Conservation (phyloP, 2,113 vertebrate genomes). For the Parus major region DNA sequence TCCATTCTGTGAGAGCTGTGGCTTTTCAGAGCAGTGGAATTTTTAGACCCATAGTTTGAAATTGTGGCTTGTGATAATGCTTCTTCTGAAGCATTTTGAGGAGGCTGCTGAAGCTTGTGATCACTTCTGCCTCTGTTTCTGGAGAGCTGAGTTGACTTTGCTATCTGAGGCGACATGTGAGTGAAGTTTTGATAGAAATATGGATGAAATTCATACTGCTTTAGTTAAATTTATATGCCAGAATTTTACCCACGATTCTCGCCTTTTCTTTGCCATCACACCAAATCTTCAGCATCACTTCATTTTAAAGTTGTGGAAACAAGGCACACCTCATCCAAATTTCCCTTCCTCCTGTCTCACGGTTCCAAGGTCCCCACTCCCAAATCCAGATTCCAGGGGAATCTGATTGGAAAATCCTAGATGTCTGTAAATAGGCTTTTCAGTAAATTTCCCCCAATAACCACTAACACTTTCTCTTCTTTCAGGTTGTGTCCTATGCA, state of each 20-base stretch:
- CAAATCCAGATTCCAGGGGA: background rate
- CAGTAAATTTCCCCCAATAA: background rate
- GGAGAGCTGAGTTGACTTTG: background rate
- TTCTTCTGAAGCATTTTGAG: background rate
- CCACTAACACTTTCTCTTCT: background rate
- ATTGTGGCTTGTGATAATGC: background rate
- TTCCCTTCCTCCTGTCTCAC: background rate
- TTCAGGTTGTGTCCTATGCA: conserved; percentile 94
- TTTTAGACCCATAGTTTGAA: background rate
- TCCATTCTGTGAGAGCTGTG: background rate
- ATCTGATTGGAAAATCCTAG: background rate
- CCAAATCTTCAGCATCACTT: background rate
- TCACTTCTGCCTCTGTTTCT: background rate
- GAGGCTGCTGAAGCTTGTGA: background rate
- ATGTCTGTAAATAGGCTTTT: background rate
- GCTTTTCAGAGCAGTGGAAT: background rate
- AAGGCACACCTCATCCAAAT: background rate
- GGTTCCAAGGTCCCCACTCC: background rate
- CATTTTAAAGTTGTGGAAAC: background rate
- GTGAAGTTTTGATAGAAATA: background rate
- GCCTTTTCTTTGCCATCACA: background rate
- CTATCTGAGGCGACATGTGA: background rate
- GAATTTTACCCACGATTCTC: background rate
- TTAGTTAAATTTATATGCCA: background rate
- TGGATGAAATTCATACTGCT: background rate